These are phyloP conservation scores for Trogon surrucura DNA, from an alignment of 2,113 vertebrate species.

Conservation along the genomic window DNA sequence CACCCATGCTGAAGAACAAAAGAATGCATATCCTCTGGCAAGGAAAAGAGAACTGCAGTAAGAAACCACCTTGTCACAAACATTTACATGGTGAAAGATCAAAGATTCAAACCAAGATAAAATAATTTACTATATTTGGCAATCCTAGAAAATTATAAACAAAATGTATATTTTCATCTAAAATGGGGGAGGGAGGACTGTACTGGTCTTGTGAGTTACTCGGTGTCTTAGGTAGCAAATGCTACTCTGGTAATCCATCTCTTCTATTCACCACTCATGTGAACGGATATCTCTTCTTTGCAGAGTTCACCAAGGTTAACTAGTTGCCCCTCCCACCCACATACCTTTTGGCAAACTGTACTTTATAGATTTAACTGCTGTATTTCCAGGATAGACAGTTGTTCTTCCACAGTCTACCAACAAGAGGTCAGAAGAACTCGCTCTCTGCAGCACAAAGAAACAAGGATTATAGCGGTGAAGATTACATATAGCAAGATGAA, in stretches of 20 bases:
- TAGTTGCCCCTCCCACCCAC: background rate
- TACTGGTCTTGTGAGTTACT: background rate
- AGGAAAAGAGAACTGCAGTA: background rate
- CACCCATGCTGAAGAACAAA: background rate
- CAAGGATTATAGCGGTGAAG: background rate
- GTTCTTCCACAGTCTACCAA: background rate
- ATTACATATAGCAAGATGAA: background rate
- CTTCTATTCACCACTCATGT: background rate
- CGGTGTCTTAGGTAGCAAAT: background rate
- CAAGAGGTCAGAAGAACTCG: background rate
- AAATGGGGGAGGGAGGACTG: background rate
- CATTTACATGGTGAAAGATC: background rate
- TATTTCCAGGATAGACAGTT: background rate
- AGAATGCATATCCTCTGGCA: background rate
- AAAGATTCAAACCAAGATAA: background rate
- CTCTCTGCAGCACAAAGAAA: background rate
- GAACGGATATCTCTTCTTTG: background rate
- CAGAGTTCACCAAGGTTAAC: background rate
- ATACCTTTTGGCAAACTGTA: background rate
- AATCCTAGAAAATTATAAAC: background rate
- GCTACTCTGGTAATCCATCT: background rate
- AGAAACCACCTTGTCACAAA: background rate
- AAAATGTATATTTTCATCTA: background rate
- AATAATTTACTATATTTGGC: background rate
- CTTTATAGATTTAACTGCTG: background rate